Conservation (phyloP, 2,797 vertebrate genomes). For the Neomorphus geoffroyi region DNA sequence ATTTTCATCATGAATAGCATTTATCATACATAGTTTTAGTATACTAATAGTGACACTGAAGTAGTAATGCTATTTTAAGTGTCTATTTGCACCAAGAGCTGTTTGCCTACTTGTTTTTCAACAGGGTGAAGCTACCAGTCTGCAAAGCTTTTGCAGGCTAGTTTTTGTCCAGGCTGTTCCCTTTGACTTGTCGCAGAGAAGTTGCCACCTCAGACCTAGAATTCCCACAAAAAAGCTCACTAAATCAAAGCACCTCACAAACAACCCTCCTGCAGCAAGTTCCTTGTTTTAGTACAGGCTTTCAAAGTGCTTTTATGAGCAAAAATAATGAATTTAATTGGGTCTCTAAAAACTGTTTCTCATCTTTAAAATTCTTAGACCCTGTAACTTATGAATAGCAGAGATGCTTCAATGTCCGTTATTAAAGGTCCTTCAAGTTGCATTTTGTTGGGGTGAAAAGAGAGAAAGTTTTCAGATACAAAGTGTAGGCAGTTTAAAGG, state of each 20-base stretch:
- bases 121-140: background rate
- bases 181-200: background rate
- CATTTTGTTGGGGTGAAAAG: background rate
- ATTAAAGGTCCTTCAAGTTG: background rate
- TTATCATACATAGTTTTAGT: background rate
- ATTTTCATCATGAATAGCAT: background rate
- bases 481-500: background rate
- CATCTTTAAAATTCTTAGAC: background rate
- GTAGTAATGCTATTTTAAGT: background rate
- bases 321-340: background rate
- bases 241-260: background rate
- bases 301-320: background rate
- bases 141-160: background rate
- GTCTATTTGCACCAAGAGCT: background rate
- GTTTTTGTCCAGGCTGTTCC: background rate
- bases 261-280: background rate
- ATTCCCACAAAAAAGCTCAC: background rate
- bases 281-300: background rate
- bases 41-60: background rate
- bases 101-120: background rate
- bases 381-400: background rate
- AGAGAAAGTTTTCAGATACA: background rate
- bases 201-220: background rate
- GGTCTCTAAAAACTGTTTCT: background rate
- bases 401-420: background rate